Evolutionary conservation across 2,888 invertebrate genomes (phyloP).

Genomic region (Nomada hirtipes): DNA sequence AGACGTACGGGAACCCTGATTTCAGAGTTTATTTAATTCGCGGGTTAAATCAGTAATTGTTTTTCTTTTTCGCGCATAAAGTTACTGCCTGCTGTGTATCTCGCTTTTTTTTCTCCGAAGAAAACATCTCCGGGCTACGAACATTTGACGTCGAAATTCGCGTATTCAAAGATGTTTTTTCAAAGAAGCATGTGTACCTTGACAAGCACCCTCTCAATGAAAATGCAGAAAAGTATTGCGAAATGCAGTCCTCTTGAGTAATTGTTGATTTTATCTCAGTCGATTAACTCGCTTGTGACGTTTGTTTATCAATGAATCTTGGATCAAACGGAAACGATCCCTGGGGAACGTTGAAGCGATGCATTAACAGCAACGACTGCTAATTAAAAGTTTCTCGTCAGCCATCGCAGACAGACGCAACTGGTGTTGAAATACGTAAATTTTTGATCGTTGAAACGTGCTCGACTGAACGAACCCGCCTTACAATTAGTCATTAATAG

Average conservation of each 20-base stretch:
- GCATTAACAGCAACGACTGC: slow-evolving; percentile 27
- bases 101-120: background rate
- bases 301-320: background rate
- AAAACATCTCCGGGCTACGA: background rate
- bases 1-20: too few relatives aligned
- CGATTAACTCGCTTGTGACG: background rate
- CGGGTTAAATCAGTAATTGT: background rate
- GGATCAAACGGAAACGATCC: slow-evolving; percentile 25
- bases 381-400: slow-evolving; percentile 58
- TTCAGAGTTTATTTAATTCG: background rate
- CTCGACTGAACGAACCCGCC: background rate
- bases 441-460: slow-evolving; percentile 4
- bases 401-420: slow-evolving; percentile 27
- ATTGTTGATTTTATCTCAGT: background rate
- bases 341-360: slow-evolving; percentile 1
- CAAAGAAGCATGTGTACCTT: background rate
- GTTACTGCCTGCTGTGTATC: background rate
- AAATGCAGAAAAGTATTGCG: slow-evolving; percentile 3
- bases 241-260: slow-evolving; percentile 8
- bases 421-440: slow-evolving; percentile 42
- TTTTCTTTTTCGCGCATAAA: background rate
- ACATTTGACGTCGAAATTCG: background rate
- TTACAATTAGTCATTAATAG: background rate
- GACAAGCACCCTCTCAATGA: background rate
- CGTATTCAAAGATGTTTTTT: background rate